Base-by-base conservation (phyloP, 2,888 invertebrate genomes). In the Eledona agricola region DNA sequence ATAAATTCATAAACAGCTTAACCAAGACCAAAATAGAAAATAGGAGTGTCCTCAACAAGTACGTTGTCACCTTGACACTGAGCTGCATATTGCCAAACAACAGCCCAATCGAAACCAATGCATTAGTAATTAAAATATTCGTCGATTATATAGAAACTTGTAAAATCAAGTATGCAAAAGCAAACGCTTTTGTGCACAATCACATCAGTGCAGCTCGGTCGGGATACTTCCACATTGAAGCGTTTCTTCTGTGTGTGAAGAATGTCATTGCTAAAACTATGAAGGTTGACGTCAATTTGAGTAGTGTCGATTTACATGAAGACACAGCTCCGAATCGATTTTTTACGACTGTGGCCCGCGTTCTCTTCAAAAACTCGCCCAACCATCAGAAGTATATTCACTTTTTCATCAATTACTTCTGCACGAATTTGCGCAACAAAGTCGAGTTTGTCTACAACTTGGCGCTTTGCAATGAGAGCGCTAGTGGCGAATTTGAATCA, bases 211-310 rank as follows among this genome's bases (percentile, higher is more conserved):
- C 68, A 6, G 76, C 80, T 1, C 76, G 70, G 25, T 71, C 74
- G 20, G 75, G 81, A 29, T 76, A 76, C 56, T 79, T 86, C 56
- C 76, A 84, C 0, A 76, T 85, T 58, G 79, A 82, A 69, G 75
- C 82, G 1, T 80, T 83, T 64, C 77, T 82, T 22, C 78, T 81
- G 57, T 80, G 83, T 51, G 72, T 86, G 34, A 65, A 72, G 1
- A 78, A 75, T 35, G 72, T 86, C 1, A 78, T 82, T 35, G 69
- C 73, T 19, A 78, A 80, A 55, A 79, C 82, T 37, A 69, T 77
- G 54, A 72, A 79, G 9, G 67, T 70, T 0, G 57, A 70, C 11
- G 71, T 80, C 5, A 57, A 75, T 13, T 77, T 77, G 58, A 75
- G 78, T 11, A 77, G 78, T 75, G 76, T 77, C 53, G 78, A 81